Conservation (phyloP, 2,888 invertebrate species). For the Latheticus oryzae region DNA sequence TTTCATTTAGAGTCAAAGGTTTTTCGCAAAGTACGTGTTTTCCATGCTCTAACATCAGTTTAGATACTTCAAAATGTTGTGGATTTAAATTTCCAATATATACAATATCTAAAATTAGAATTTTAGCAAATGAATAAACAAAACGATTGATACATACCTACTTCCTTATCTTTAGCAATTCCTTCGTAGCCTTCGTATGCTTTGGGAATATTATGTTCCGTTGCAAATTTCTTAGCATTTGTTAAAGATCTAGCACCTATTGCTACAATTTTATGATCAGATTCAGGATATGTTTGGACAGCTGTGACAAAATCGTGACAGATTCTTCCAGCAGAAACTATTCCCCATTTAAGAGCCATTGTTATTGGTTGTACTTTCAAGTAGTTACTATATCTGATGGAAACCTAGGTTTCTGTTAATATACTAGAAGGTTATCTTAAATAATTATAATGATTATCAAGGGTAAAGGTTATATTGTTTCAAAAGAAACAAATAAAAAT, state of each 20-base stretch:
- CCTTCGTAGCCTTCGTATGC: slow-evolving; percentile 82
- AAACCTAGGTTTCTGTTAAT: neutral
- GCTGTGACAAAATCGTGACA: slow-evolving; percentile 86
- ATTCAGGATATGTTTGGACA: slow-evolving; percentile 70
- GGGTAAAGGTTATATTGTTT: neutral
- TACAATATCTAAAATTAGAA: slow-evolving; percentile 78
- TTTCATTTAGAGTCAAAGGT: slow-evolving; percentile 83
- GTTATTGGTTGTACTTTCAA: neutral
- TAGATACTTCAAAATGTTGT: slow-evolving; percentile 77
- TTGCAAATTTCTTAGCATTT: slow-evolving; percentile 81
- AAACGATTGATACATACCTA: slow-evolving; percentile 73
- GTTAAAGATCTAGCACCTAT: slow-evolving; percentile 81
- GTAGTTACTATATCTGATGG: neutral
- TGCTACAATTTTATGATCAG: slow-evolving; percentile 79
- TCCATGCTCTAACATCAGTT: slow-evolving; percentile 81
- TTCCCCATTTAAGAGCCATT: slow-evolving; percentile 84
- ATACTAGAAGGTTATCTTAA: neutral
- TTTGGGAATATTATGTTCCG: slow-evolving; percentile 76
- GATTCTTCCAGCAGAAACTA: slow-evolving; percentile 87
- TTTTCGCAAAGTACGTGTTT: slow-evolving; percentile 94
- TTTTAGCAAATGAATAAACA: neutral
- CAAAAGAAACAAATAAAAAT: slow-evolving; percentile 1
- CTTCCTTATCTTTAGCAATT: slow-evolving; percentile 78
- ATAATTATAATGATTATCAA: neutral
- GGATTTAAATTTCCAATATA: slow-evolving; percentile 85